Evolutionary conservation across 1,140 invertebrate genomes (phyloP).

Genomic region (Drosophila equinoxialis): DNA sequence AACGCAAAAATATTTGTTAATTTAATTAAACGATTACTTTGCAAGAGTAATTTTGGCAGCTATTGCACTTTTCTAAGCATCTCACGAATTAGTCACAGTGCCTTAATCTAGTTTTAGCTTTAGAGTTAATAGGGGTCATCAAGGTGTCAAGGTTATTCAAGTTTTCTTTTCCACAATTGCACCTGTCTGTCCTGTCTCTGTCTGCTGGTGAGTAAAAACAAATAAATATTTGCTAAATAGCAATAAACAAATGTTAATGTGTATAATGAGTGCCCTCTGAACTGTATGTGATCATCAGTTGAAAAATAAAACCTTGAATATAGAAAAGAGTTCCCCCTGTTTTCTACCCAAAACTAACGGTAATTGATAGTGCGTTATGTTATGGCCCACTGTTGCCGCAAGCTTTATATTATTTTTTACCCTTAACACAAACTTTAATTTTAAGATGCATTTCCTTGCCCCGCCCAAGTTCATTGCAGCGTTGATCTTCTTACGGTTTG

Average conservation of each 20-base stretch:
- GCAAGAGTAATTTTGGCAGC: not conserved
- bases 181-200: not conserved
- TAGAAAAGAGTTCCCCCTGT: not conserved
- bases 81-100: not conserved
- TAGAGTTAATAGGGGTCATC: not conserved
- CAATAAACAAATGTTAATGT: conserved; percentile 1
- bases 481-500: not conserved
- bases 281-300: not conserved
- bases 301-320: not conserved
- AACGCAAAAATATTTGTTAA: not conserved
- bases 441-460: too few species aligned
- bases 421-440: too few species aligned
- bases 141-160: not conserved
- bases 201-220: conserved; percentile 1
- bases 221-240: not conserved
- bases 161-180: not conserved
- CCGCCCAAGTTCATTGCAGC: too few species aligned
- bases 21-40: not conserved
- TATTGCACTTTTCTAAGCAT: not conserved
- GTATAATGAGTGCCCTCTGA: not conserved
- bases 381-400: too few species aligned
- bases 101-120: not conserved
- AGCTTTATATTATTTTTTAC: too few species aligned
- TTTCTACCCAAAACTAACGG: not conserved
- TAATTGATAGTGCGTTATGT: not conserved